These are phyloP conservation scores for Radopholus similis DNA, from an alignment of 1,140 invertebrate species.

Conservation along the genomic window DNA sequence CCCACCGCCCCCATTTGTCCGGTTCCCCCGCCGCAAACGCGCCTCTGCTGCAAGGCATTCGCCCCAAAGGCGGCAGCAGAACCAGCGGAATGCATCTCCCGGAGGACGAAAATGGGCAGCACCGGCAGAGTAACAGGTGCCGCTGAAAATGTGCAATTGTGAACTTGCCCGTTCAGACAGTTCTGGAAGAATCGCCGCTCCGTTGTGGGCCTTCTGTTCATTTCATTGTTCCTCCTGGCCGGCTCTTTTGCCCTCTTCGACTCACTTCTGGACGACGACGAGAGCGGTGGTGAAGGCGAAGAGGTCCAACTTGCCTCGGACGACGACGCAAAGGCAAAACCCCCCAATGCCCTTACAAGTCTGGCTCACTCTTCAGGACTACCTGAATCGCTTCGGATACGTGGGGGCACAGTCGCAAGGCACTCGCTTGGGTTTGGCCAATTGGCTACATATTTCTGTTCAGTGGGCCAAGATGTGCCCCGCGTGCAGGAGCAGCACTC, in stretches of 20 bases:
- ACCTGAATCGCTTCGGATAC: conserved; percentile 57
- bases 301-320: conserved; percentile 35
- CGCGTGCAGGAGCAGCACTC: background rate
- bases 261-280: background rate
- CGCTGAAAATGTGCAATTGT: no score
- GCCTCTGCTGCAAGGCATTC: no score
- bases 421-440: background rate
- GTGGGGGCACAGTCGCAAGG: conserved; percentile 27
- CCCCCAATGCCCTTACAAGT: background rate
- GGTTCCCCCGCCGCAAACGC: no score
- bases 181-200: no score
- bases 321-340: conserved; percentile 48
- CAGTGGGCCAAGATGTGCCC: background rate
- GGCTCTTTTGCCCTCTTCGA: background rate
- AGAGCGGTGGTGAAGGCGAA: background rate
- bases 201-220: no score
- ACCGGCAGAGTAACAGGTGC: no score
- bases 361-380: conserved; percentile 40
- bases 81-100: no score
- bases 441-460: background rate
- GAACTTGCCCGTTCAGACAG: no score
- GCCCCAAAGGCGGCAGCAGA: no score
- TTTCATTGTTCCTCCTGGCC: background rate
- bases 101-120: no score
- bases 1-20: no score